Evolutionary conservation across 2,797 vertebrate genomes (phyloP), one percentile per base, ranked within the genome.

Genomic region (Hydrocynus forskahlii): DNA sequence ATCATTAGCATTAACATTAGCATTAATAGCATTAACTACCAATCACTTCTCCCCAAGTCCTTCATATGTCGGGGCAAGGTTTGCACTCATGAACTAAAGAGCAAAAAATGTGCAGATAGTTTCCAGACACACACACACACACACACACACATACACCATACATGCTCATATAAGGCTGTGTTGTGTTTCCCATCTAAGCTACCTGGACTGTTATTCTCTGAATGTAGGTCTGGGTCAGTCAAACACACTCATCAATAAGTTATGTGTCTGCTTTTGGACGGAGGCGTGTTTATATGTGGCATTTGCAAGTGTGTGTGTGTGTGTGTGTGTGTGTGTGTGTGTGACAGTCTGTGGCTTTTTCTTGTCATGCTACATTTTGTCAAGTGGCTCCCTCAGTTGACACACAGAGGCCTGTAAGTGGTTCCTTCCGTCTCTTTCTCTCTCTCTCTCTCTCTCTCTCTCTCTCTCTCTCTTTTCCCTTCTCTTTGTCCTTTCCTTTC

Each of bases 211-310:
- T 69, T 69, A 29, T 62, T 55, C 67, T 75, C 45, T 62, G 35
- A 75, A 79, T 79, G 63, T n/a, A n/a, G n/a, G n/a, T n/a, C n/a
- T 69, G 55, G 72, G 77, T 72, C 67, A 76, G 9, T 19, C n/a
- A 25, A 79, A 60, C 59, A 75, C 19, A 4, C 67, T 66, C 73
- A 83, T 80, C 38, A 79, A 80, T 79, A 80, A 80, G 68, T 64
- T 43, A 83, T 83, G 73, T 40, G 62, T 35, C 23, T 63, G 13
- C 25, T 63, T 29, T 35, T 63, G 62, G 62, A 63, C 6, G 62
- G 12, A 0, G 29, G 29, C 6, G 12, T 63, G 62, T 63, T 63
- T 63, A 63, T 63, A 35, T 25, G 59, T 43, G 7, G 21, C 62
- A 35, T 1, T 6, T 4, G 25, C 13, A 14, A 52, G 14, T 63